phyloP scores from a whole-genome alignment of 2,888 invertebrate genomes.

The Conops quadrifasciatus region DNA sequence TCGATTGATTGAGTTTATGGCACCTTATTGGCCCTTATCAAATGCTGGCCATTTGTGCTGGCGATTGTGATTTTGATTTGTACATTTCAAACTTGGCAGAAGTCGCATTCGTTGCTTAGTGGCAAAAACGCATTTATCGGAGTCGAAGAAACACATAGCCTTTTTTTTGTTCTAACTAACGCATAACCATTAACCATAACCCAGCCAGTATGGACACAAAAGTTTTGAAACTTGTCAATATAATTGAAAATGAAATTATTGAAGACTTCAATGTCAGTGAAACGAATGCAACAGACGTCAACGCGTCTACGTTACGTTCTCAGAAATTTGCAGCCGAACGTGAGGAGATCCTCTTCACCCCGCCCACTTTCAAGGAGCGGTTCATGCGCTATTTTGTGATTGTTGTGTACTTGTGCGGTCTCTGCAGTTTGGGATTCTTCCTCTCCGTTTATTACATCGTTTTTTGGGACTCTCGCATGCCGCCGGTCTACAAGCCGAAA shows the following conservation, averaged over 20 bases:
- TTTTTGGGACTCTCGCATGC: conserved; percentile 64
- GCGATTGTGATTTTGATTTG: conserved; percentile 53
- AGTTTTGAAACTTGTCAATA: conserved; percentile 52
- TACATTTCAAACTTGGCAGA: conserved; percentile 1
- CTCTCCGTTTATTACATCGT: conserved; percentile 63
- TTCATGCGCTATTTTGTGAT: conserved; percentile 58
- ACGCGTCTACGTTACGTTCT: background rate
- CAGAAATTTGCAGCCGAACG: conserved; percentile 22
- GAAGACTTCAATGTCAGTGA: conserved; percentile 35
- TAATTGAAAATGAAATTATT: conserved; percentile 52
- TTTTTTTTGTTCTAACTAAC: background rate
- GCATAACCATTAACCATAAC: background rate
- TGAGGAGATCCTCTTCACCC: conserved; percentile 53
- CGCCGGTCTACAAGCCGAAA: conserved; percentile 59
- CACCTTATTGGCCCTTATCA: background rate
- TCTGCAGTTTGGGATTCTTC: conserved; percentile 60
- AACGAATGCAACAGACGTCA: background rate
- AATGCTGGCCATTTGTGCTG: conserved; percentile 22
- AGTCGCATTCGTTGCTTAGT: background rate
- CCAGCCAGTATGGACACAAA: conserved; percentile 38
- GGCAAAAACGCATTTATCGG: background rate
- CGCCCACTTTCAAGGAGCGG: conserved; percentile 56
- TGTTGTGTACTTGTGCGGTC: conserved; percentile 59
- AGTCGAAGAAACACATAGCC: background rate
- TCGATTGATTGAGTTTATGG: conserved; percentile 37